These are phyloP conservation scores for Clarias laeviceps DNA, from an alignment of 2,797 vertebrate genomes.

Conservation along the genomic window DNA sequence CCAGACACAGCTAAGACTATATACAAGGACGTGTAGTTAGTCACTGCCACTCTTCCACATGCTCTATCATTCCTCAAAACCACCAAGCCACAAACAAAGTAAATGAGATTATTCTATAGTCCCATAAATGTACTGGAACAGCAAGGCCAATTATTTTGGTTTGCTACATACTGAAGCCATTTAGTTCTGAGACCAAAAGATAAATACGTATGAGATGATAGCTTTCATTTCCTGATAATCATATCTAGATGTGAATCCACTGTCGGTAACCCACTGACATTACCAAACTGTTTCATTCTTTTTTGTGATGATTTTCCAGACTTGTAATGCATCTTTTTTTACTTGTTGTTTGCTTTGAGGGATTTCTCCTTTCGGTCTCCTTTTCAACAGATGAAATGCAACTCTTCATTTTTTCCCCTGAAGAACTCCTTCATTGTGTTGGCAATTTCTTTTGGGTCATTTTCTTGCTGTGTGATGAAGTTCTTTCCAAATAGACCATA, in stretches of 20 bases:
- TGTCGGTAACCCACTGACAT: neutral
- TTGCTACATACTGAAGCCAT: neutral
- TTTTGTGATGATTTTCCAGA: neutral
- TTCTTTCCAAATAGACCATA: neutral
- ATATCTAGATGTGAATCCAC: too few species aligned
- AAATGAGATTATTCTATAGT: neutral
- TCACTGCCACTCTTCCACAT: constrained; percentile 33
- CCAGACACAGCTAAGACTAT: constrained; percentile 60
- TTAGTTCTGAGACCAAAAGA: neutral
- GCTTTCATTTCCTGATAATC: neutral
- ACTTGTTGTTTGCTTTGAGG: neutral
- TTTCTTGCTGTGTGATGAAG: neutral
- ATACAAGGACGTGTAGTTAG: constrained; percentile 17
- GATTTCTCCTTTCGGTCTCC: neutral
- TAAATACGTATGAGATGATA: too few species aligned
- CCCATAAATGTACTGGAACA: neutral
- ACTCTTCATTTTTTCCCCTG: neutral
- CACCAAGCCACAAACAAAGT: constrained; percentile 10
- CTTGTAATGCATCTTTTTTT: neutral
- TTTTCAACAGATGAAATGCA: neutral
- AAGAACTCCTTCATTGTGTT: neutral
- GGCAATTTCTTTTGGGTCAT: neutral
- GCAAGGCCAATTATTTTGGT: neutral
- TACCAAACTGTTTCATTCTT: neutral
- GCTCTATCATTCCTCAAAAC: constrained; percentile 33